Evolutionary conservation across 2,888 invertebrate genomes (phyloP).

Genomic region (Epistrophe eligans): DNA sequence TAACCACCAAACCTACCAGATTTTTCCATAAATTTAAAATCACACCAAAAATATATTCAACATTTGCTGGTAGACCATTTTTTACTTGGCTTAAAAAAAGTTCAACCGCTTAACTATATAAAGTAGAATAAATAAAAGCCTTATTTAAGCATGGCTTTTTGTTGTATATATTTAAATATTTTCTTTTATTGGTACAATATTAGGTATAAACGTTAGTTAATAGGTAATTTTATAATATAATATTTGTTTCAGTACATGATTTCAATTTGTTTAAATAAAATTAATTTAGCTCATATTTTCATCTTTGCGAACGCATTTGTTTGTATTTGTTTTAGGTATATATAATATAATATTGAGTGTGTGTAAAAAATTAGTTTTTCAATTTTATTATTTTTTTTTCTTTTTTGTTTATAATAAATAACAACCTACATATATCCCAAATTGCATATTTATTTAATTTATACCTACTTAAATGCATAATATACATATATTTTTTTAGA

Average conservation of each 20-base stretch:
- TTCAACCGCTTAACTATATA: not conserved
- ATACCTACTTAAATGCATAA: conserved; percentile 14
- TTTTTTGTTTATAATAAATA: conserved; percentile 68
- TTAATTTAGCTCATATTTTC: conserved; percentile 52
- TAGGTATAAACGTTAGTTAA: conserved; percentile 73
- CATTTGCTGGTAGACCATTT: not conserved
- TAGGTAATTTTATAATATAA: conserved; percentile 68
- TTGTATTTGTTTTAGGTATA: conserved; percentile 30
- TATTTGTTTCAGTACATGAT: conserved; percentile 72
- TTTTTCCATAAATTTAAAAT: not conserved
- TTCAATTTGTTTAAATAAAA: conserved; percentile 53
- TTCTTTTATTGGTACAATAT: conserved; percentile 69
- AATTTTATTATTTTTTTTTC: conserved; percentile 50
- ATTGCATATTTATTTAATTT: conserved; percentile 42
- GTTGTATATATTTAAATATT: conserved; percentile 63
- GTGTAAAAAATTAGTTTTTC: conserved; percentile 58
- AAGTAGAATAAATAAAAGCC: not conserved
- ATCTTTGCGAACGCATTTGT: conserved; percentile 57
- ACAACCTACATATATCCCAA: conserved; percentile 72
- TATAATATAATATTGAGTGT: conserved; percentile 31
- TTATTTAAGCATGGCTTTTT: conserved; percentile 20
- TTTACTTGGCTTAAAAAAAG: conserved; percentile 28
- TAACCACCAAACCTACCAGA: not conserved
- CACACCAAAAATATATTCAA: not conserved
- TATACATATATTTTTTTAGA: conserved; percentile 21